Conservation (phyloP, 2,797 vertebrate genomes). For the Cossypha dichroa region DNA sequence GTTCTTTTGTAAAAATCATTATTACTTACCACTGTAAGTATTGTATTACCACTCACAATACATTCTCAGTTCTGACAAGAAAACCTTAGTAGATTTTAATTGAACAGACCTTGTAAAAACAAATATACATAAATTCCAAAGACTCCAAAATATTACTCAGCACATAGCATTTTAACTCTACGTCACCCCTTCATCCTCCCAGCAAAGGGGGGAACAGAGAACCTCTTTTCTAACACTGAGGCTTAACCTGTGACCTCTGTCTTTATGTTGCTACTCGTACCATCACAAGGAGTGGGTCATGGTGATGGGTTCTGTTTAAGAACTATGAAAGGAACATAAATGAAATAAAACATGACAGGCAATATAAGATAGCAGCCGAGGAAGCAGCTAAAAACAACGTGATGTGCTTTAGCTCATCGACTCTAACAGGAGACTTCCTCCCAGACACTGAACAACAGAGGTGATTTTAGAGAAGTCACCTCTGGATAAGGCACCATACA, state of each 20-base stretch:
- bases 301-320: fast-evolving
- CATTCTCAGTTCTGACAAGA: background rate
- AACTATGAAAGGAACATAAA: background rate
- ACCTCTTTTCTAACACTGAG: background rate
- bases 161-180: background rate
- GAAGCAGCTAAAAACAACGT: background rate
- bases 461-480: fast-evolving
- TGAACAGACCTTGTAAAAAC: background rate
- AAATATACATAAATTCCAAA: background rate
- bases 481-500: background rate
- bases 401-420: fast-evolving
- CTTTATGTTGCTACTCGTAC: background rate
- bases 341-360: fast-evolving
- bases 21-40: background rate
- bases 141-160: background rate
- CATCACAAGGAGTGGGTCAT: background rate
- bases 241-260: background rate
- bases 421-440: background rate
- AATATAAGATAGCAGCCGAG: fast-evolving
- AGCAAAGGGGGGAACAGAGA: background rate
- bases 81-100: background rate
- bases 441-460: background rate
- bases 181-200: fast-evolving
- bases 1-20: background rate
- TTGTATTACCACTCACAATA: background rate